Conservation (phyloP, 2,888 invertebrate species). For the Sarcophaga rosellei region DNA sequence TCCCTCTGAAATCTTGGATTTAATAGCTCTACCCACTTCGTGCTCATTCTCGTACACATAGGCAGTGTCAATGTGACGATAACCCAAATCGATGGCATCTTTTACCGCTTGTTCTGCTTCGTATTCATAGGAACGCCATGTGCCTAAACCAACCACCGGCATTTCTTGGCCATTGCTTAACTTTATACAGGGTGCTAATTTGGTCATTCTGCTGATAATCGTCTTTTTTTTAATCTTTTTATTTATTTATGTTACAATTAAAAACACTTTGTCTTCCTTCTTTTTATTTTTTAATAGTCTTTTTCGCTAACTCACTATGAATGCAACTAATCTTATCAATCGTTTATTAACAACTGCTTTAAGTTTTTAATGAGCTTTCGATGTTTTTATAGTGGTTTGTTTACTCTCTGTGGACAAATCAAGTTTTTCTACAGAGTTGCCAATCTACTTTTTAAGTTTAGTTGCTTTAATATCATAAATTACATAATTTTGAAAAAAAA, state of each 20-base stretch:
- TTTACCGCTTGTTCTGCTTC: conserved; percentile 77
- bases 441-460: not conserved
- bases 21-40: conserved; percentile 81
- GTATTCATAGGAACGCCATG: conserved; percentile 80
- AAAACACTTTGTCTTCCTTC: not conserved
- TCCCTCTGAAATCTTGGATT: conserved; percentile 80
- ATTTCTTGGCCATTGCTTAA: conserved; percentile 85
- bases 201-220: conserved; percentile 49
- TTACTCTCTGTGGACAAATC: conserved; percentile 19
- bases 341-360: conserved; percentile 28
- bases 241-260: conserved; percentile 22
- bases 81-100: conserved; percentile 82
- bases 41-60: conserved; percentile 81
- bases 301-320: not conserved
- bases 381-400: conserved; percentile 20
- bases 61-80: conserved; percentile 83
- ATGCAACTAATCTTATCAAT: conserved; percentile 8
- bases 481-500: no score
- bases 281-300: not conserved
- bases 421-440: conserved; percentile 39
- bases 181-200: conserved; percentile 82
- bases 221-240: not conserved
- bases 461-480: no score
- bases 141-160: conserved; percentile 88
- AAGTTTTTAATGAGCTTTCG: not conserved